Base-by-base conservation (phyloP, 2,888 invertebrate genomes). In the Cyclophora punctaria region DNA sequence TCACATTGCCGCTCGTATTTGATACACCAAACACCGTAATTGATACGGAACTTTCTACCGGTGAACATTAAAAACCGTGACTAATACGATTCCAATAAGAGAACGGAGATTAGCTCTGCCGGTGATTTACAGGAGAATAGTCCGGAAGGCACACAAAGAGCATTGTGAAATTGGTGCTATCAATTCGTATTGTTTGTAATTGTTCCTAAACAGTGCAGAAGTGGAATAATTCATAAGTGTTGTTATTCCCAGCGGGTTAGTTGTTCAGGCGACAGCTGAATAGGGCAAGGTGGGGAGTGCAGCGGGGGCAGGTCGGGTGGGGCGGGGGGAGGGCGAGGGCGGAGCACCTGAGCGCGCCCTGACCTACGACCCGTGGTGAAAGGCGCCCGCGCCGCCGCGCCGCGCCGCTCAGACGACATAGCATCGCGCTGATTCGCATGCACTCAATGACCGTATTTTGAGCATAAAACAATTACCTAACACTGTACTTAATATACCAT, bases 341-440 rank as follows among this genome's bases (percentile, higher is more conserved):
- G 84, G 85, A 82, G 87, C 87, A 83, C 87, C 87, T 83, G 85
- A 87, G 87, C 78, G 86, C 87, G 86, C 87, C 87, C 87, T 88
- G 87, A 87, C 87, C 87, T 85, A 71, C 83, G 87, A 88, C 87
- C 87, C 67, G 83, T 76, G 83, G 87, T 88, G 87, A 88, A 87
- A 88, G 87, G 87, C 85, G 84, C 83, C 67, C 77, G 82, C 75
- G 77, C 77, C 73, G 69, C 71, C 63, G 47, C 44, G 57, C 58
- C 60, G 59, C 57, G 50, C 57, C 63, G 58, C 59, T 57, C 63
- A 75, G 74, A 73, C 78, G 79, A 81, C 83, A 83, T 74, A 75
- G 73, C 80, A 76, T 74, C 80, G 75, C 73, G 64, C 69, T 67
- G 71, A 62, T 67, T 68, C 67, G 68, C 74, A 68, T 73, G 73